phyloP scores from a whole-genome alignment of 2,888 invertebrate species.

The Stomorhina lunata region DNA sequence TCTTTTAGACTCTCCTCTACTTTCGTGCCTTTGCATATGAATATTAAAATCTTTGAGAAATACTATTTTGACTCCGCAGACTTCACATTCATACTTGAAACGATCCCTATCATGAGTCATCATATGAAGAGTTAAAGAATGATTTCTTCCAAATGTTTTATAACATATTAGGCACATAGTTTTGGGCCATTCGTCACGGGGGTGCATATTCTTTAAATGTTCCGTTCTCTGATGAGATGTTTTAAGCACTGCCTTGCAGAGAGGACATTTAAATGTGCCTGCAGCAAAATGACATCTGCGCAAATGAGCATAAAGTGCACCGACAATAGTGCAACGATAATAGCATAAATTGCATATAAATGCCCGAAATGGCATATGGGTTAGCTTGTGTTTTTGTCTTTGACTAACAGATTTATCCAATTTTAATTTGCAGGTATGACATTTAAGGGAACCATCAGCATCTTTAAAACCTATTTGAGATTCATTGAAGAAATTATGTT shows the following conservation, averaged over 20 bases:
- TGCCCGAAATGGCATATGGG: slow-evolving; percentile 51
- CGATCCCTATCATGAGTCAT: slow-evolving; percentile 44
- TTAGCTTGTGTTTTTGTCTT: slow-evolving; percentile 51
- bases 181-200: slow-evolving; percentile 51
- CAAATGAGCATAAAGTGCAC: slow-evolving; percentile 41
- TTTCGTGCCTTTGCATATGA: neutral
- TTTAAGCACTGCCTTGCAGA: slow-evolving; percentile 19
- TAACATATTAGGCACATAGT: slow-evolving; percentile 58
- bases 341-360: slow-evolving; percentile 55
- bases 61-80: slow-evolving; percentile 14
- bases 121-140: slow-evolving; percentile 27
- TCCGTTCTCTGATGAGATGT: slow-evolving; percentile 46
- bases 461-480: slow-evolving; percentile 18
- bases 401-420: neutral
- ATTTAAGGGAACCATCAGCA: slow-evolving; percentile 9
- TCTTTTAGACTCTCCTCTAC: neutral
- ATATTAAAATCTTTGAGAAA: neutral
- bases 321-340: slow-evolving; percentile 26
- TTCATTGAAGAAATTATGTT: slow-evolving; percentile 52
- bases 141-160: neutral
- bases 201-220: slow-evolving; percentile 56
- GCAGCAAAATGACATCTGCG: slow-evolving; percentile 40
- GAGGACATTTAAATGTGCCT: slow-evolving; percentile 35
- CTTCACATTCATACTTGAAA: neutral
- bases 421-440: slow-evolving; percentile 35